Conservation (phyloP, 2,888 invertebrate species). For the Amorpha juglandis region DNA sequence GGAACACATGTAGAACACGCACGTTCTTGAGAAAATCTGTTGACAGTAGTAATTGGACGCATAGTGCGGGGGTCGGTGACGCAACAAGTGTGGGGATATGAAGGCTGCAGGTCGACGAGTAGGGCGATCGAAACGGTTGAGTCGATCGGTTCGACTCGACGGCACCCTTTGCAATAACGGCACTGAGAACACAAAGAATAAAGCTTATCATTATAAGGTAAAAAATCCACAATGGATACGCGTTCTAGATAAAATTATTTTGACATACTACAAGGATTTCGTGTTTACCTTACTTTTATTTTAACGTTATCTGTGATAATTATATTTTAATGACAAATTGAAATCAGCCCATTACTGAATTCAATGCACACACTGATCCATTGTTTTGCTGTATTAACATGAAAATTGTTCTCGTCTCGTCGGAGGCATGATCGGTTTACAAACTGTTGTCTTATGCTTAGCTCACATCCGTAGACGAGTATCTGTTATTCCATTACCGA, state of each 20-base stretch:
- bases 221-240: conserved; percentile 40
- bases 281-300: conserved; percentile 65
- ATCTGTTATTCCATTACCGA: conserved; percentile 58
- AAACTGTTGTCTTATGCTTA: background rate
- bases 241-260: conserved; percentile 45
- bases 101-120: background rate
- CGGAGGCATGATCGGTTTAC: conserved; percentile 36
- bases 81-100: background rate
- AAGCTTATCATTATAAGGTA: conserved; percentile 38
- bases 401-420: conserved; percentile 45
- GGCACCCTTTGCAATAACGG: conserved; percentile 32
- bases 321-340: conserved; percentile 71
- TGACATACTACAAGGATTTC: conserved; percentile 58
- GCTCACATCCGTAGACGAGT: conserved; percentile 31
- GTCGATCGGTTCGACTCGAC: conserved; percentile 4
- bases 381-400: conserved; percentile 43
- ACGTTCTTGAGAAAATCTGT: conserved; percentile 6
- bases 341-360: conserved; percentile 49
- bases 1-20: background rate
- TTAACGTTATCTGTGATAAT: conserved; percentile 81
- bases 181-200: conserved; percentile 42
- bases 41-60: background rate
- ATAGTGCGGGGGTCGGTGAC: background rate
- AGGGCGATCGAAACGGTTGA: background rate
- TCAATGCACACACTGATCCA: conserved; percentile 42